Percentiles rank a stretch among this genome's conserved stretches.
Conservation (phyloP, 2,113 vertebrate species). For the Agelaius phoeniceus region DNA sequence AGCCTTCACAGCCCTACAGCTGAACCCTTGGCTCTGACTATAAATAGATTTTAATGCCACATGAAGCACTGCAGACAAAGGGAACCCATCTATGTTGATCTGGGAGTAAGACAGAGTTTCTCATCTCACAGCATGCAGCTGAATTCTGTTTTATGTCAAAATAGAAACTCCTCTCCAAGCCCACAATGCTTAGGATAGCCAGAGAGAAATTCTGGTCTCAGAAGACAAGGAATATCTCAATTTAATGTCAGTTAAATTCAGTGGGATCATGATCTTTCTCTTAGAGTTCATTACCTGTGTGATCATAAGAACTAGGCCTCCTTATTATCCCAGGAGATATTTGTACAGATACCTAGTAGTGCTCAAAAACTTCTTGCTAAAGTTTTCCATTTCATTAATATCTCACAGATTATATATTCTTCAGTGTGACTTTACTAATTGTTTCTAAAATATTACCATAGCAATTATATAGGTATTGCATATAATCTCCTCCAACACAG, state of each 20-base stretch:
- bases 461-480: neutral
- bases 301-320: neutral
- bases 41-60: neutral
- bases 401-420: neutral
- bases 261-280: neutral
- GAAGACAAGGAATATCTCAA: neutral
- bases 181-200: neutral
- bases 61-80: neutral
- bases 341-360: neutral
- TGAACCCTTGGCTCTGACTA: neutral
- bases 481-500: neutral
- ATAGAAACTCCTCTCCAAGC: neutral
- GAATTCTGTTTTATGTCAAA: neutral
- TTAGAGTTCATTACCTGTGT: neutral
- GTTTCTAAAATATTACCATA: neutral
- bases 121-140: neutral
- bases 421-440: neutral
- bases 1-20: neutral
- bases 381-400: neutral
- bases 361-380: neutral
- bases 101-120: neutral
- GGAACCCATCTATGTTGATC: neutral
- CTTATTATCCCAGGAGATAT: neutral
- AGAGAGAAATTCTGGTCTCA: neutral
- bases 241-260: neutral